These are phyloP conservation scores for Alligator mississippiensis DNA, from an alignment of 2,113 vertebrate species.

Conservation along the genomic window DNA sequence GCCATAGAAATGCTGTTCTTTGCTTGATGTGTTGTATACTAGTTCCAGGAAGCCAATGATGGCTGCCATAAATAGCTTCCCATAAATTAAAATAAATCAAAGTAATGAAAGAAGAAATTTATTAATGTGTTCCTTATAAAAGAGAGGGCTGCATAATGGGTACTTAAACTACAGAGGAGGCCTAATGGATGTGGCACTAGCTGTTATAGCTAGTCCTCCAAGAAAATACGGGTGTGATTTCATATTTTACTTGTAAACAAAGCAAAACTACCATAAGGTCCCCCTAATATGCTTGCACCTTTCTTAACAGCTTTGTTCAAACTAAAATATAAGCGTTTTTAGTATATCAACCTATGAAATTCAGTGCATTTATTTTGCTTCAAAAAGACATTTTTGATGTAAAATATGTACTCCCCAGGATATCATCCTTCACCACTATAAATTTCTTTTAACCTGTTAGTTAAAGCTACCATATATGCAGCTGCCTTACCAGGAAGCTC, in stretches of 20 bases:
- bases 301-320: not conserved
- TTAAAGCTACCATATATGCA: not conserved
- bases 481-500: not conserved
- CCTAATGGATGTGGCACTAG: not conserved
- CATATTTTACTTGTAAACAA: not conserved
- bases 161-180: not conserved
- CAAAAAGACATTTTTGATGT: not conserved
- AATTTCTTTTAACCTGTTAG: not conserved
- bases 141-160: not conserved
- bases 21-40: conserved; percentile 5
- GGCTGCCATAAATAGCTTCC: conserved; percentile 46
- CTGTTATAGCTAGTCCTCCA: not conserved
- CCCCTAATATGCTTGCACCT: not conserved
- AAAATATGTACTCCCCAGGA: not conserved
- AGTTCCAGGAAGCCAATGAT: conserved; percentile 30
- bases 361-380: not conserved
- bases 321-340: not conserved
- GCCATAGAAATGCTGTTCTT: conserved; percentile 64
- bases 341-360: not conserved
- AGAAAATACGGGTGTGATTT: not conserved
- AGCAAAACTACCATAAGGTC: not conserved
- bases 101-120: not conserved
- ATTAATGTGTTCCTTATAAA: not conserved
- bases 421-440: not conserved
- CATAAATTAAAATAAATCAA: conserved; percentile 44